These are phyloP conservation scores for Mimas tiliae DNA, from an alignment of 2,888 invertebrate genomes.

Conservation along the genomic window DNA sequence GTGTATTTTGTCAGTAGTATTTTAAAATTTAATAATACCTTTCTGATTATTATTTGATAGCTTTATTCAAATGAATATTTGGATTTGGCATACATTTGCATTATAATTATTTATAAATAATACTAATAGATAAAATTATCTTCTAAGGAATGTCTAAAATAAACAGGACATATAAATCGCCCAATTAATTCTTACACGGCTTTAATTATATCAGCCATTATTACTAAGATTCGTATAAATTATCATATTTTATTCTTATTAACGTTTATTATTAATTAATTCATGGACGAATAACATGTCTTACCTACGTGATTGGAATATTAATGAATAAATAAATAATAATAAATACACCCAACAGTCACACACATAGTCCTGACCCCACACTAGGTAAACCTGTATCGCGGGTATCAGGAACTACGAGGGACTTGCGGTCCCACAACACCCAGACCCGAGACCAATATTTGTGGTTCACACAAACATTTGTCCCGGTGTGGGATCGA, in stretches of 20 bases:
- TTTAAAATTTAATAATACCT: background rate
- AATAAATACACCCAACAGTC: too few species aligned
- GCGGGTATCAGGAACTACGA: too few species aligned
- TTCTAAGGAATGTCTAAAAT: background rate
- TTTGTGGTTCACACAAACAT: too few species aligned
- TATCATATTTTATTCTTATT: background rate
- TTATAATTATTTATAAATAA: background rate
- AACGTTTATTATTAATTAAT: background rate
- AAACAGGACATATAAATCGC: background rate
- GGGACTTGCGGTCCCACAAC: too few species aligned
- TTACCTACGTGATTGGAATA: background rate
- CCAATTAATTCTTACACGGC: too few species aligned
- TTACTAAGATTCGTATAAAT: background rate
- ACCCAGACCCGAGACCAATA: too few species aligned
- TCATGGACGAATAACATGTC: background rate
- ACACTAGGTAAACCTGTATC: too few species aligned
- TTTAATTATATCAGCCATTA: background rate
- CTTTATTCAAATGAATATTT: background rate
- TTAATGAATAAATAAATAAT: background rate
- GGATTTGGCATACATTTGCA: background rate
- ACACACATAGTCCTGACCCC: too few species aligned
- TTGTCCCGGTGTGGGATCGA: too few species aligned
- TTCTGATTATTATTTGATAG: background rate
- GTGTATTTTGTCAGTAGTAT: too few species aligned
- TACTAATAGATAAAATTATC: background rate